Evolutionary conservation across 2,888 invertebrate genomes (phyloP), one percentile per base, ranked within the genome.

Genomic region (Scotopteryx bipunctaria): DNA sequence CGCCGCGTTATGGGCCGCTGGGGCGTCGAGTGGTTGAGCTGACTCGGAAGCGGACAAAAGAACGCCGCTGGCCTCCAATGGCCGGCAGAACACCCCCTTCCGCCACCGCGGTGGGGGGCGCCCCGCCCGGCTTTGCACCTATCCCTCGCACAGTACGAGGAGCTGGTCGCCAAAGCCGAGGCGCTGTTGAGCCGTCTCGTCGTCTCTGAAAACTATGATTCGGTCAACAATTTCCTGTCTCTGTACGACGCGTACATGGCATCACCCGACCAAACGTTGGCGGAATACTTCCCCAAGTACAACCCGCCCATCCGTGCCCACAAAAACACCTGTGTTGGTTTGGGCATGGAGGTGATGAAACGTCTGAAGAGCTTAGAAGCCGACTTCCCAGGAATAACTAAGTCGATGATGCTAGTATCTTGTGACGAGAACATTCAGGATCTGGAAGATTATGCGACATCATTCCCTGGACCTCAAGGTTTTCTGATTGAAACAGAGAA

Each of bases 1-100:
- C 88, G 83, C 81, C 89, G 89, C 81, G 81, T 89, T 76, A 95
- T 96, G 82, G 96, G 96, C 76, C 95, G 96, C 79, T 97, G 96
- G 96, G 97, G 96, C 83, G 94, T 94, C 92, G 97, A 97, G 92
- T 97, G 97, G 97, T 97, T 97, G 92, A 97, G 97, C 97, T 97
- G 97, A 97, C 97, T 97, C 97, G 95, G 94, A 93, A 76, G 80
- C 56, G 80, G 71, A 21, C 42, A 71, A 61, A 72, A 72, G 61
- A 63, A 76, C 48, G 58, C 76, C 58, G 78, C 76, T 73, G 79
- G 71, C 59, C 60, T 35, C 9, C 75, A 70, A 49, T 90, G 90
- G 90, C 89, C 91, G 80, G 83, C 81, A 63, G 80, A 80, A 65
- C 85, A 84, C 85, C 89, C 86, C 83, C 85, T 89, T 33, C 86